phyloP scores from a whole-genome alignment of 2,797 vertebrate species.

The Calcarius lapponicus region DNA sequence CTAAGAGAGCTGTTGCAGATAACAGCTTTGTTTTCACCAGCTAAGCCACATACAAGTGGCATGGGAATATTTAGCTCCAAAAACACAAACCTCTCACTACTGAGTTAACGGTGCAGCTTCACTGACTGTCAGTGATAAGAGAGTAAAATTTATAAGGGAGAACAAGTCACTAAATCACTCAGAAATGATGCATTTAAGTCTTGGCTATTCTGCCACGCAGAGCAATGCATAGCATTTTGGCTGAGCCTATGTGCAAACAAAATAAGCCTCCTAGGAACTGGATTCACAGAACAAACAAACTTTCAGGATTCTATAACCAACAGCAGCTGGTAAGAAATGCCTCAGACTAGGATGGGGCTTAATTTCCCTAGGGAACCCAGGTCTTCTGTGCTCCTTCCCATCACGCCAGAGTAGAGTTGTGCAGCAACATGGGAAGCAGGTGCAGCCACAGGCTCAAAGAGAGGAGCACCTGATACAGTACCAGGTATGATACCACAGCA shows the following conservation, averaged over 20 bases:
- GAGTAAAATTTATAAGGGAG: background rate
- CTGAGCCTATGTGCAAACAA: background rate
- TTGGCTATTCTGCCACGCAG: background rate
- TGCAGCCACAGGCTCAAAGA: background rate
- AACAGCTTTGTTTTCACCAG: slow-evolving; percentile 43
- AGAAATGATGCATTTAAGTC: background rate
- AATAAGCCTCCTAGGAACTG: background rate
- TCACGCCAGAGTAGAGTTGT: background rate
- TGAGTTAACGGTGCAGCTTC: background rate
- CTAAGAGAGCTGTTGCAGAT: slow-evolving; percentile 12
- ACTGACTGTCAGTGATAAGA: slow-evolving; percentile 47
- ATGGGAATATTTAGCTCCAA: slow-evolving; percentile 17
- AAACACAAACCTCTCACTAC: background rate
- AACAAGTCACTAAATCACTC: background rate
- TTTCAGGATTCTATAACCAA: background rate
- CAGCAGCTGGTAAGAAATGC: background rate
- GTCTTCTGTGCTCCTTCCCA: background rate
- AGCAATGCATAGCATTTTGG: background rate
- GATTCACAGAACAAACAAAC: background rate
- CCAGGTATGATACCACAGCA: rapidly evolving
- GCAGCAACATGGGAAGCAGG: background rate
- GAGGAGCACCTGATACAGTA: background rate
- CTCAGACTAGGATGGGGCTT: background rate
- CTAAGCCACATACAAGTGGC: slow-evolving; percentile 12
- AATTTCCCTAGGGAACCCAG: background rate